These are phyloP conservation scores for Apocrypta bakeri DNA, from an alignment of 1,140 invertebrate species.

Conservation along the genomic window DNA sequence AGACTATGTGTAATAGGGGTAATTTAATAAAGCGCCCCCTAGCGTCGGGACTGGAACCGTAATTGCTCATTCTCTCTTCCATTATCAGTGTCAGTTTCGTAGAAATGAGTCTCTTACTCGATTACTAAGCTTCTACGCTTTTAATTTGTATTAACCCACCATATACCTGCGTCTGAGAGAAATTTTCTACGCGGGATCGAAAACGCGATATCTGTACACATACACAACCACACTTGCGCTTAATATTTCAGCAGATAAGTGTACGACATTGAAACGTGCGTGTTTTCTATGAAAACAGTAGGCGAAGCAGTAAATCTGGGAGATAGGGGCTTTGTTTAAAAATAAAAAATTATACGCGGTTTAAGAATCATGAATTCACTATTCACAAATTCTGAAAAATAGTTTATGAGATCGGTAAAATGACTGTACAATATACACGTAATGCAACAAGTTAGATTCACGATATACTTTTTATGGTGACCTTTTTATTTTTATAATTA, in stretches of 20 bases:
- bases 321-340: neutral
- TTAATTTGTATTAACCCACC: constrained; percentile 8
- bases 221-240: too few species aligned
- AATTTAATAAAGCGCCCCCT: constrained; percentile 22
- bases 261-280: neutral
- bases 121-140: constrained; percentile 5
- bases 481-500: too few species aligned
- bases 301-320: neutral
- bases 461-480: too few species aligned
- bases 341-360: neutral
- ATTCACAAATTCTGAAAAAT: neutral
- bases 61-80: constrained; percentile 37
- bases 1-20: constrained; percentile 28
- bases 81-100: constrained; percentile 34
- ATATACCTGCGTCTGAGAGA: neutral
- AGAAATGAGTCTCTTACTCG: constrained; percentile 23
- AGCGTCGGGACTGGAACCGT: constrained; percentile 6
- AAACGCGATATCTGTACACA: too few species aligned
- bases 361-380: neutral
- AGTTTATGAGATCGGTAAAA: too few species aligned
- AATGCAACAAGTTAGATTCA: too few species aligned
- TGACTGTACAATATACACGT: too few species aligned
- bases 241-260: neutral
- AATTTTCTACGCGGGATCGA: neutral
- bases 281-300: neutral